Conservation (phyloP, 2,797 vertebrate genomes). For the Typhlichthys subterraneus region DNA sequence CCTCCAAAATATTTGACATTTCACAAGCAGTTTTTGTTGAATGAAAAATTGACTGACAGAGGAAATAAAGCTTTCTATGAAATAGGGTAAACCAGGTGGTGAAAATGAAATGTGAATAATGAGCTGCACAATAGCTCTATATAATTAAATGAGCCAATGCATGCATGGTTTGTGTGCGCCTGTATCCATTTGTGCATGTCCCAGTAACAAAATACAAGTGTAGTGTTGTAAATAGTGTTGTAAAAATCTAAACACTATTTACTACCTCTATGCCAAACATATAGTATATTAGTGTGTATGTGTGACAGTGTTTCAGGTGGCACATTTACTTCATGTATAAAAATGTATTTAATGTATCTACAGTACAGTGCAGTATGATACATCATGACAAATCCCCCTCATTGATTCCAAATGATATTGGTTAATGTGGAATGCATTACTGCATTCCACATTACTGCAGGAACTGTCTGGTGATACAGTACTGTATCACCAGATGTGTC, state of each 20-base stretch:
- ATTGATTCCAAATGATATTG: conserved; percentile 29
- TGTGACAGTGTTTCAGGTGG: background rate
- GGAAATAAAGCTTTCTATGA: background rate
- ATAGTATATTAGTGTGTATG: conserved; percentile 2
- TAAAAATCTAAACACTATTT: background rate
- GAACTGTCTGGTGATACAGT: background rate
- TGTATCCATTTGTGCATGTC: too few relatives aligned
- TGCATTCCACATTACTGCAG: too few relatives aligned
- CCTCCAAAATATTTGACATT: background rate
- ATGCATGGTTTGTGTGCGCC: too few relatives aligned
- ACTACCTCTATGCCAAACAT: conserved; percentile 23
- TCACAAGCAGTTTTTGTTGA: background rate
- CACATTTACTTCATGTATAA: too few relatives aligned
- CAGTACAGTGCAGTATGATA: conserved; percentile 11
- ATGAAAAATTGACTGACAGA: background rate
- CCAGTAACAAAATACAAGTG: too few relatives aligned
- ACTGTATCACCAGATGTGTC: conserved; percentile 1
- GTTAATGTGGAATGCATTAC: conserved; percentile 1
- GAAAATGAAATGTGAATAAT: background rate
- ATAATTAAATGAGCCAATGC: background rate
- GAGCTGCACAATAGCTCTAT: background rate
- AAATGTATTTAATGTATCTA: background rate
- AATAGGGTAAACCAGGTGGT: background rate
- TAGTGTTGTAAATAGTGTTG: too few relatives aligned
- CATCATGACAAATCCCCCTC: conserved; percentile 24